Evolutionary conservation across 2,888 invertebrate genomes (phyloP), one percentile per base, ranked within the genome.

Genomic region (Watsonalla binaria): DNA sequence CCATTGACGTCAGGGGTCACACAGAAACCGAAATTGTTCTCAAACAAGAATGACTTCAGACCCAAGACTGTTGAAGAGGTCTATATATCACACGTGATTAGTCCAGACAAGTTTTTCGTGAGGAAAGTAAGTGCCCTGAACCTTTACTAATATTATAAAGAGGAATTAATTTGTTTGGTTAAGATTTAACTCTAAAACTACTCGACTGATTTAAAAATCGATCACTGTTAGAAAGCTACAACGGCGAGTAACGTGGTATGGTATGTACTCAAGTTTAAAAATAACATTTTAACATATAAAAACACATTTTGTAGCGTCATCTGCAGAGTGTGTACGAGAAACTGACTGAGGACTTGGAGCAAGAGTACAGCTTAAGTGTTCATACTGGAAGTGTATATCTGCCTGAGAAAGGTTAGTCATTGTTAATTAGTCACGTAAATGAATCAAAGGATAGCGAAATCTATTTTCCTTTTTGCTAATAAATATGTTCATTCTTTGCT

Each of bases 101-200:
- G 92, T 72, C 95, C 95, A 0, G 88, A 92, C 64, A 86, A 92
- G 56, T 94, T 96, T 73, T 95, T 91, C 73, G 92, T 95, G 0
- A 92, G 94, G 63, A 92, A 93, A 84, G 94, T 94, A 83, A 80
- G 58, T 59, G 54, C 50, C n/a, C n/a, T n/a, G n/a, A n/a, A n/a
- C n/a, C 48, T 14, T 42, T 45, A 47, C 14, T 51, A 24, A 33
- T 34, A 11, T 45, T 35, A 53, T 57, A 47, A 33, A 7, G 35
- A 35, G 47, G 34, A 45, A 35, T 35, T 39, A 5, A 33, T 24
- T 24, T 24, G 1, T 1, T 4, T 24, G 4, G 4, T 24, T 24
- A 24, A 24, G 24, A 24, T 24, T 24, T 24, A 24, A 24, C 24
- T 24, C 1, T 4, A 24, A 24, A 24, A 24, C n/a, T 24, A 24